Evolutionary conservation across 2,888 invertebrate species (phyloP).

Genomic region (Bellardia bayeri): DNA sequence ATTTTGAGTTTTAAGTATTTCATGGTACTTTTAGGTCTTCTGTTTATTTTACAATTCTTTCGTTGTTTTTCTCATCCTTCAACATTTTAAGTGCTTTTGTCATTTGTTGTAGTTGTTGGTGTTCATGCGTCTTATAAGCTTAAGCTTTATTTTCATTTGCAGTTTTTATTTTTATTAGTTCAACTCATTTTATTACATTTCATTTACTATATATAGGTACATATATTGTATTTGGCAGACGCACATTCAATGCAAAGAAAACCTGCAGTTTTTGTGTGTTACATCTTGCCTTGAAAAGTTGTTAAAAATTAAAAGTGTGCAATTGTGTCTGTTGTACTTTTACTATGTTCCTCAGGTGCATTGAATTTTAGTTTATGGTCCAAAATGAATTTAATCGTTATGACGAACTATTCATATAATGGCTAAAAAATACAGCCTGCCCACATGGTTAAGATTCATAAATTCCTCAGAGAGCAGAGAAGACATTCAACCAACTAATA

Average conservation of each 20-base stretch:
- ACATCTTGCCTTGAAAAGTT: constrained; percentile 32
- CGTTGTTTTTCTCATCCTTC: constrained; percentile 22
- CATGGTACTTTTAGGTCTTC: constrained; percentile 60
- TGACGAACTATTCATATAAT: constrained; percentile 59
- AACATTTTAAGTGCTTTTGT: constrained; percentile 55
- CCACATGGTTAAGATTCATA: constrained; percentile 49
- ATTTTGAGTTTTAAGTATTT: constrained; percentile 43
- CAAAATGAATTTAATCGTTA: constrained; percentile 71
- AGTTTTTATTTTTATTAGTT: constrained; percentile 67
- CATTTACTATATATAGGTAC: background rate
- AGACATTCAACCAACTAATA: constrained; percentile 19
- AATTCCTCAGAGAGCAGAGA: constrained; percentile 41
- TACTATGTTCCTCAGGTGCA: constrained; percentile 63
- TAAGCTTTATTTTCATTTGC: constrained; percentile 67
- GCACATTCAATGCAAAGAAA: constrained; percentile 24
- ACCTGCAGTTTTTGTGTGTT: constrained; percentile 5
- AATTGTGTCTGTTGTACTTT: background rate
- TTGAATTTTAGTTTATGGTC: constrained; percentile 65
- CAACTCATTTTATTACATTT: constrained; percentile 53
- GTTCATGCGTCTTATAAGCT: constrained; percentile 56
- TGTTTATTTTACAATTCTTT: constrained; percentile 17
- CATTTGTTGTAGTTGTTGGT: constrained; percentile 26
- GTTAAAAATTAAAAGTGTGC: constrained; percentile 14
- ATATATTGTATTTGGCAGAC: constrained; percentile 41
- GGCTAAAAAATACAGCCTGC: constrained; percentile 39